A percentile compares a stretch with the other conserved stretches of the same genome.
These are phyloP conservation scores for Myrmecophaga tridactyla DNA, from an alignment of 2,113 vertebrate genomes.

Conservation along the genomic window DNA sequence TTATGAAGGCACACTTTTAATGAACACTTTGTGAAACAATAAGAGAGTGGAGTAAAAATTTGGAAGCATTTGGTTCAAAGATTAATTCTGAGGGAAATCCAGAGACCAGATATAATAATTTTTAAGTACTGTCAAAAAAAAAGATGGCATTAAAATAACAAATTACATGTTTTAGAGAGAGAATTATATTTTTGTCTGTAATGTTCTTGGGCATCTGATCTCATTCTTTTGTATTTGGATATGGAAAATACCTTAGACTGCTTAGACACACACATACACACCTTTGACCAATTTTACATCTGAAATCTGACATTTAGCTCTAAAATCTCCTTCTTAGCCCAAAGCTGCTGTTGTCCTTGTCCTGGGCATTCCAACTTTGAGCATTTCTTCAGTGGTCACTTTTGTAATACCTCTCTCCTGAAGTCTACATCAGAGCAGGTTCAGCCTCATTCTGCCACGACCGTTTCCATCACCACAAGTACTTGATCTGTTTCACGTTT, in stretches of 20 bases:
- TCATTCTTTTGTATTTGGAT: not conserved
- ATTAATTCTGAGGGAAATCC: conserved; percentile 43
- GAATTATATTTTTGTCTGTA: conserved; percentile 18
- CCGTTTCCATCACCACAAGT: conserved; percentile 84
- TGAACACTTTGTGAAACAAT: not conserved
- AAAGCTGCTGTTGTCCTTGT: conserved; percentile 53
- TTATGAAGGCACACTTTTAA: not conserved
- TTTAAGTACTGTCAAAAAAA: conserved; percentile 14
- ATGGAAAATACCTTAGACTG: not conserved
- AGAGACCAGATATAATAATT: conserved; percentile 17
- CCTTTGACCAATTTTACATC: conserved; percentile 50
- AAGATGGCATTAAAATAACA: conserved; percentile 14
- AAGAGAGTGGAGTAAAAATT: not conserved
- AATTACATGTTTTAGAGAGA: not conserved
- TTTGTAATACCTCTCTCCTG: conserved; percentile 71
- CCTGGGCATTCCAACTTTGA: conserved; percentile 55
- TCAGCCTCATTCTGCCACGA: conserved; percentile 88
- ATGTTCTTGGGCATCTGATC: not conserved
- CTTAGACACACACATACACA: not conserved
- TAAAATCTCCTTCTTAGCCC: conserved; percentile 55
- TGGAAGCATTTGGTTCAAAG: conserved; percentile 21
- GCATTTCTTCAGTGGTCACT: conserved; percentile 71
- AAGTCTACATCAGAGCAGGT: conserved; percentile 72
- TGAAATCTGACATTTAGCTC: conserved; percentile 57
- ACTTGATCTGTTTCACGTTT: conserved; percentile 88